phyloP scores from a whole-genome alignment of 2,113 vertebrate species.

The Noctilio leporinus region DNA sequence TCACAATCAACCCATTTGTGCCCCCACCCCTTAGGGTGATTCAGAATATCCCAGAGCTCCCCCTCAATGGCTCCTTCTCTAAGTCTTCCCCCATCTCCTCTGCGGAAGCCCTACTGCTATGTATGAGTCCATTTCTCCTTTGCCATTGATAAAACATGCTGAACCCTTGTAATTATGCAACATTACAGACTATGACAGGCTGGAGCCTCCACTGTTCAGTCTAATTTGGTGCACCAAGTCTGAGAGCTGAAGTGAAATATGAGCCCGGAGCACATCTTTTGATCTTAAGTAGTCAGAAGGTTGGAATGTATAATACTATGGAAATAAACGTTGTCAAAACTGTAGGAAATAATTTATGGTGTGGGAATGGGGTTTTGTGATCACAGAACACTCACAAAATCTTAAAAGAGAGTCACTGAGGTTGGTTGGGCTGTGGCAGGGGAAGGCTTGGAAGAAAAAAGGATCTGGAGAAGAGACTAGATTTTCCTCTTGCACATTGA shows the following conservation, averaged over 20 bases:
- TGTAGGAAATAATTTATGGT: constrained; percentile 75
- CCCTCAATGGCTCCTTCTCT: accelerated
- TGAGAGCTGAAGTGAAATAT: constrained; percentile 72
- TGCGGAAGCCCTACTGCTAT: accelerated
- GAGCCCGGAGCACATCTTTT: constrained; percentile 77
- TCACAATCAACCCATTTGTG: neutral
- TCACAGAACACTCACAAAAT: constrained; percentile 49
- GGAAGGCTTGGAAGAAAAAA: neutral
- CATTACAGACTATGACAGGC: constrained; percentile 21
- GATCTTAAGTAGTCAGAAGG: constrained; percentile 80
- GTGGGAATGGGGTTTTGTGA: constrained; percentile 58
- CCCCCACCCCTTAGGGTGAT: neutral
- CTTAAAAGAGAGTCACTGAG: constrained; percentile 46
- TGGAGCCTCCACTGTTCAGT: constrained; percentile 61
- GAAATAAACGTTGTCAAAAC: constrained; percentile 81
- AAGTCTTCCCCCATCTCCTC: neutral
- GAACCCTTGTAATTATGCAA: constrained; percentile 27
- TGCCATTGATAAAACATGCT: neutral
- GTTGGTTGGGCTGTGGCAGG: neutral
- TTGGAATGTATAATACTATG: constrained; percentile 76
- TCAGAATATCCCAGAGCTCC: neutral
- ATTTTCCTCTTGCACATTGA: neutral
- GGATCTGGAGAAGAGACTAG: neutral
- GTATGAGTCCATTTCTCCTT: neutral
- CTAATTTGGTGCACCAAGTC: constrained; percentile 73